Evolutionary conservation across 2,888 invertebrate species (phyloP), one percentile per base, ranked within the genome.

Genomic region (Eupithecia pulchellata): DNA sequence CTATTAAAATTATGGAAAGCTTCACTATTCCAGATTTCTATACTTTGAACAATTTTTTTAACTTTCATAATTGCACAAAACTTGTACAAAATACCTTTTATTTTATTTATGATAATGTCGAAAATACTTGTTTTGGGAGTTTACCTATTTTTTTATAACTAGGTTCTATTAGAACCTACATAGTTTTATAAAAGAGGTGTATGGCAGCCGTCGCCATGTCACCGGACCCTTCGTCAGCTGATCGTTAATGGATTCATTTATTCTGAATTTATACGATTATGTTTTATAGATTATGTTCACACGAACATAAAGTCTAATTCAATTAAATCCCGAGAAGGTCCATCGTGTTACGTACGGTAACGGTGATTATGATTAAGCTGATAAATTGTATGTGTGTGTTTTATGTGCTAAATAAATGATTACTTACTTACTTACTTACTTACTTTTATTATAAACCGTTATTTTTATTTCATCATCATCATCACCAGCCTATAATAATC

Each of bases 171-270:
- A 47, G 20, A 20, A 20, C 25, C 25, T n/a, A 77, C 75, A 71
- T 63, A 71, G 34, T 70, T 75, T 72, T 74, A 76, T 63, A 68
- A 72, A 55, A 69, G 63, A 42, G 11, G 57, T 69, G 62, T 67
- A 67, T 63, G 29, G 61, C 62, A n/a, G 34, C 34, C 32, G 14
- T 9, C 3, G 27, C 58, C 29, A 34, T 55, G 13, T 64, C 65
- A 68, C 66, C 68, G 70, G 63, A 57, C 63, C 63, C 34, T 63
- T 64, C 64, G 62, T 64, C 71, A 68, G 71, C 60, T 64, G 60
- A 52, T 60, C 29, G 62, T 83, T 81, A 81, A 77, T 73, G 64
- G 76, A 77, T 77, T 77, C 76, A 81, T 25, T 25, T 25, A 52
- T 25, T 25, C 52, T 52, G 13, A 52, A 52, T 25, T 11, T 25